These are phyloP conservation scores for Cettia cetti DNA, from an alignment of 2,113 vertebrate species.

Conservation along the genomic window DNA sequence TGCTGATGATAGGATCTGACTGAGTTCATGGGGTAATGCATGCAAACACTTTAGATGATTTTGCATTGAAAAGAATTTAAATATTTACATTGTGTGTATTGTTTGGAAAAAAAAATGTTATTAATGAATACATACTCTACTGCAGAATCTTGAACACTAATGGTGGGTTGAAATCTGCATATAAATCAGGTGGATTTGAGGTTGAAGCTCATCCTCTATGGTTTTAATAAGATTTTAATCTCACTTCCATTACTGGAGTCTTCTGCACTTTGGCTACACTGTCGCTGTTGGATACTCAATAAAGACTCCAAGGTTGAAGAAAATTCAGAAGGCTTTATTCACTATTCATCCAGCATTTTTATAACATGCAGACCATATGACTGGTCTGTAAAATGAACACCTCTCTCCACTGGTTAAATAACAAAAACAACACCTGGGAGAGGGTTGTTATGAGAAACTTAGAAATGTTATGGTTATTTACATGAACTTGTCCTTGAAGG, in stretches of 20 bases:
- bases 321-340: too few relatives aligned
- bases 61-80: not conserved
- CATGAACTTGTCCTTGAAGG: too few relatives aligned
- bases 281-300: too few relatives aligned
- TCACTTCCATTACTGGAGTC: not conserved
- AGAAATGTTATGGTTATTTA: too few relatives aligned
- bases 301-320: too few relatives aligned
- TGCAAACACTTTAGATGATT: not conserved
- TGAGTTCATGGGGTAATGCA: not conserved
- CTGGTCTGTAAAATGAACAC: too few relatives aligned
- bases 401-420: too few relatives aligned
- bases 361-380: too few relatives aligned
- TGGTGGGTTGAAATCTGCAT: not conserved
- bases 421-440: too few relatives aligned
- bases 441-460: too few relatives aligned
- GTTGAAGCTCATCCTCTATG: not conserved
- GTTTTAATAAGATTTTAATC: not conserved
- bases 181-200: not conserved
- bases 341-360: too few relatives aligned
- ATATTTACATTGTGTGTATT: not conserved
- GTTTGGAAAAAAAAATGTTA: not conserved
- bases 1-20: not conserved
- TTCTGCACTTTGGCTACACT: not conserved
- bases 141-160: not conserved
- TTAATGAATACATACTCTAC: not conserved